A percentile compares a stretch with the other conserved stretches of the same genome.
phyloP scores from a whole-genome alignment of 1,140 invertebrate genomes.

The Drosophila sp. region DNA sequence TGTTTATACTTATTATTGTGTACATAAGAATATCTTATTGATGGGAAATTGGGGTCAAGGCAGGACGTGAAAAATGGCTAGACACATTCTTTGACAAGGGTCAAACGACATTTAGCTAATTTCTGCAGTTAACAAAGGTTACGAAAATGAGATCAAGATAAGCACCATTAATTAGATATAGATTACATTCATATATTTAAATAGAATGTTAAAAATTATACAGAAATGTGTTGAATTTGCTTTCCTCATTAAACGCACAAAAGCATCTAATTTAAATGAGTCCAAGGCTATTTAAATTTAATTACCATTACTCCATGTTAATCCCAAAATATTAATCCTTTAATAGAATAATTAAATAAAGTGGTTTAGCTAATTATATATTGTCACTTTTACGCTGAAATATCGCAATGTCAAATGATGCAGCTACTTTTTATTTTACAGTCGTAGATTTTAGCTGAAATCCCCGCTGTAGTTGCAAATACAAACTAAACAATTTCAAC shows the following conservation, averaged over 20 bases:
- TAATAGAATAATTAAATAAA: too few species aligned
- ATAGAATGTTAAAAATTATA: too few species aligned
- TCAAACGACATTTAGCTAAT: conserved; percentile 30
- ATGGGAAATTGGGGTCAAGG: conserved; percentile 12
- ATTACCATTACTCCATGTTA: neutral
- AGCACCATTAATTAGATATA: too few species aligned
- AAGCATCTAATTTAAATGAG: neutral
- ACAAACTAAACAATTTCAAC: conserved; percentile 17
- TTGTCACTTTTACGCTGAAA: neutral
- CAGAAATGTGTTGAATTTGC: too few species aligned
- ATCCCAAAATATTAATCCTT: too few species aligned
- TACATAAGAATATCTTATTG: conserved; percentile 39
- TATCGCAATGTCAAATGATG: neutral
- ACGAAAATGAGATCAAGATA: neutral
- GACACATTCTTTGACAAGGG: conserved; percentile 35
- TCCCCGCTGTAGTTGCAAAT: conserved; percentile 7
- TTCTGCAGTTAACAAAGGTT: conserved; percentile 19
- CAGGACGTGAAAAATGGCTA: conserved; percentile 20
- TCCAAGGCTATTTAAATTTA: neutral
- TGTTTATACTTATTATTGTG: conserved; percentile 41
- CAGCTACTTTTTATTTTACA: neutral
- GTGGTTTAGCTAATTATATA: neutral
- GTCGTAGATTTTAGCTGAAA: neutral
- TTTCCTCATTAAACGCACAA: too few species aligned
- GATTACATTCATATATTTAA: too few species aligned